Evolutionary conservation across 1,140 invertebrate species (phyloP), one percentile per base, ranked within the genome.

Genomic region (Pseudomyrmex pallidus): DNA sequence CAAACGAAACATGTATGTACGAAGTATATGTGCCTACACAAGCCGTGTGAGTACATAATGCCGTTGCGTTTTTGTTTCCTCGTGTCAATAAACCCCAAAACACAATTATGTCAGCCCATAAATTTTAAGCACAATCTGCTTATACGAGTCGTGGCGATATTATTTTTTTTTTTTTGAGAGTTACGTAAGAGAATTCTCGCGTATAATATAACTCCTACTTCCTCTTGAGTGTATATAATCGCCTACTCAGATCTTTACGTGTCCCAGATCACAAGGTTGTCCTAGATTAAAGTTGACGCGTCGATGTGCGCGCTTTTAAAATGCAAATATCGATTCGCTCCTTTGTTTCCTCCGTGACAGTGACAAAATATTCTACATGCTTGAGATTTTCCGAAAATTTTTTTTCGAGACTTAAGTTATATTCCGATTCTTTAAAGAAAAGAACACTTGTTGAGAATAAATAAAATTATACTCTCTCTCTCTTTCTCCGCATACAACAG

Each of bases 261-360:
- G 76, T 59, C 66, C 76, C 44, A 59, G 72, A 87, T 89, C 83
- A 73, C 64, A 66, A 74, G 72, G 64, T 64, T 83, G 74, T 61
- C 78, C 83, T 57, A 76, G 62, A 85, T 85, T 64, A 56, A 82
- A 70, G 64, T 73, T 77, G 72, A 85, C 64, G 61, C 63, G 57
- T 56, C 64, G 46, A 35, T 8, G 48, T 22, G 54, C 50, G 54
- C 54, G 44, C 25, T 64, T 70, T 82, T 85, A 44, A 83, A 57
- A 67, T 59, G 67, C 9, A 15, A 17, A 54, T 82, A 89, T 86
- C 66, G 85, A 87, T 77, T 67, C 57, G 25, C n/a, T 70, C 44
- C 62, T 78, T 35, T 35, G 84, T 87, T 87, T 73, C 74, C 82
- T 0, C 8, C 1, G 10, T 50, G 22, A 25, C 12, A 12, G 57